These are phyloP conservation scores for Tribolium madens DNA, from an alignment of 1,140 invertebrate species.

Conservation along the genomic window DNA sequence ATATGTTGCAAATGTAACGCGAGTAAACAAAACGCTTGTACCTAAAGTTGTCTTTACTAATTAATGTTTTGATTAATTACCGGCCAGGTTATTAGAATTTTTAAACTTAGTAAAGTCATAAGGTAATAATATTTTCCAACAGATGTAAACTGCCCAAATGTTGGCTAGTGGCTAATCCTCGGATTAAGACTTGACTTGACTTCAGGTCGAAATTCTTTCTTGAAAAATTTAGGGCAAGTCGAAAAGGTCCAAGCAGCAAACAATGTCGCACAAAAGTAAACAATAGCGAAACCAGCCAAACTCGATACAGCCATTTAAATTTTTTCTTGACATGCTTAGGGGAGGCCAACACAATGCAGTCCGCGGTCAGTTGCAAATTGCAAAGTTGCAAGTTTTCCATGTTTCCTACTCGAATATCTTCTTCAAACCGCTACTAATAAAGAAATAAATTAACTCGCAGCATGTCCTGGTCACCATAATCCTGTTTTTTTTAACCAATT, in stretches of 20 bases:
- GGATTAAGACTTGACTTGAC: too few species aligned
- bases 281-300: background rate
- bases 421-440: background rate
- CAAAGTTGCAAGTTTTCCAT: background rate
- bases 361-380: background rate
- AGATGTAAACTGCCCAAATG: too few species aligned
- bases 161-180: too few species aligned
- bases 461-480: conserved; percentile 1
- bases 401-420: background rate
- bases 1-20: background rate
- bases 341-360: background rate
- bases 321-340: background rate
- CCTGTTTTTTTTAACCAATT: conserved; percentile 2
- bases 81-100: too few species aligned
- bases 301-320: background rate
- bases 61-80: too few species aligned
- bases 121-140: too few species aligned
- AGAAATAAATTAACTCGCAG: conserved; percentile 13
- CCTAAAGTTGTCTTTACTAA: too few species aligned
- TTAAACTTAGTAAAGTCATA: too few species aligned
- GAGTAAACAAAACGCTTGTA: background rate
- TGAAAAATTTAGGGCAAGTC: background rate
- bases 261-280: background rate
- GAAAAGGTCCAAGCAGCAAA: background rate
- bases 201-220: background rate